Percentiles rank a stretch among this genome's conserved stretches.
Conservation (phyloP, 2,797 vertebrate genomes). For the Pelodytes ibericus region DNA sequence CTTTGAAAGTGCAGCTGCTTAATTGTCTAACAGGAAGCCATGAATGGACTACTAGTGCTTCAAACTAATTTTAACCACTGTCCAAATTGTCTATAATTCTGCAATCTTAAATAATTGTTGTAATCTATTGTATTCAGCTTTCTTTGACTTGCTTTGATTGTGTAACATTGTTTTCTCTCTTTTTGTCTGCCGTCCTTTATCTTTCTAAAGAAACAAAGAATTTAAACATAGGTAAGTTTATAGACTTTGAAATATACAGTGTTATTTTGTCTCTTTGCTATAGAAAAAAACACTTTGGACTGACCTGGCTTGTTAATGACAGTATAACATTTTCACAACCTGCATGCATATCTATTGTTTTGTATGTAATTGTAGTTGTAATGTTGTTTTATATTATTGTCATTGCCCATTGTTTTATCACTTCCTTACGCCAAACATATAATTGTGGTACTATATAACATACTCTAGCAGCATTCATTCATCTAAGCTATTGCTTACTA, state of each 20-base stretch:
- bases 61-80: background rate
- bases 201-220: constrained; percentile 96
- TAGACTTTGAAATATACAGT: constrained; percentile 41
- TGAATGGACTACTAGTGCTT: background rate
- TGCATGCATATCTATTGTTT: constrained; percentile 17
- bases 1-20: background rate
- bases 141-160: constrained; percentile 9
- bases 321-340: constrained; percentile 17
- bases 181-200: constrained; percentile 64
- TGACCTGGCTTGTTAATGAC: too few species aligned
- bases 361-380: constrained; percentile 20
- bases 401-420: constrained; percentile 17
- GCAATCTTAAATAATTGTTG: constrained; percentile 4
- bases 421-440: constrained; percentile 14
- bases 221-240: constrained; percentile 97
- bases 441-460: constrained; percentile 19
- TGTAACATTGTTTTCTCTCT: constrained; percentile 78
- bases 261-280: constrained; percentile 49
- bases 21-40: constrained; percentile 16
- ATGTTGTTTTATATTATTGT: constrained; percentile 25
- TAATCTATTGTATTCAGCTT: constrained; percentile 1
- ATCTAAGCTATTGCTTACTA: constrained; percentile 9
- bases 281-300: constrained; percentile 25
- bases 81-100: constrained; percentile 26
- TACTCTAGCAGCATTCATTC: constrained; percentile 14